phyloP scores from a whole-genome alignment of 2,888 invertebrate genomes.

The Thereva unica region DNA sequence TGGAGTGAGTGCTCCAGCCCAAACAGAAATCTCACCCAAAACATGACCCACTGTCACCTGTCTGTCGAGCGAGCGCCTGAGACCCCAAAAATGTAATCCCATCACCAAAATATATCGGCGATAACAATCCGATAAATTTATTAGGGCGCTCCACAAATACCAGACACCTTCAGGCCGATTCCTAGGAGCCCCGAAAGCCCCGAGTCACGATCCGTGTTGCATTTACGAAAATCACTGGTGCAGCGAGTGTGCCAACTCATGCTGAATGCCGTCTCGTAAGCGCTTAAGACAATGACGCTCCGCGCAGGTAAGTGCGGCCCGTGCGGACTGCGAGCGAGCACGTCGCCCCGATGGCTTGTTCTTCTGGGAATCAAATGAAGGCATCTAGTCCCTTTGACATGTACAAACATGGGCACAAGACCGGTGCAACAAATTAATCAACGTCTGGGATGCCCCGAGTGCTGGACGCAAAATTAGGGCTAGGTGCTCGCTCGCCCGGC shows the following conservation, averaged over 20 bases:
- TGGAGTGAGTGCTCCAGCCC: too few relatives aligned
- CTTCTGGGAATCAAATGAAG: conserved; percentile 25
- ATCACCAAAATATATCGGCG: neutral
- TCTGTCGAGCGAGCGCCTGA: too few relatives aligned
- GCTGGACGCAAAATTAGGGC: conserved; percentile 29
- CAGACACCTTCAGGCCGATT: conserved; percentile 13
- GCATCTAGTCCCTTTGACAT: conserved; percentile 32
- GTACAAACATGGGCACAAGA: conserved; percentile 22
- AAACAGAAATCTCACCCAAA: too few relatives aligned
- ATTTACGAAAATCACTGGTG: neutral
- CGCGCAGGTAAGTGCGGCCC: neutral
- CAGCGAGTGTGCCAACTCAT: conserved; percentile 3
- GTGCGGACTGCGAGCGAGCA: neutral
- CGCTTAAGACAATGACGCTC: conserved; percentile 22
- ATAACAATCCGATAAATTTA: conserved; percentile 22
- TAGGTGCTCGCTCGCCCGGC: conserved; percentile 10
- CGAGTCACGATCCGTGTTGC: conserved; percentile 12
- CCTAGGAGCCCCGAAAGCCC: neutral
- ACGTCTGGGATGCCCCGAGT: conserved; percentile 4
- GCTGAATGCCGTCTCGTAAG: conserved; percentile 7
- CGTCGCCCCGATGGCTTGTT: conserved; percentile 10
- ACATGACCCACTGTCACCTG: too few relatives aligned
- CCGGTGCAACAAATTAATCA: conserved; percentile 30
- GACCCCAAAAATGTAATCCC: neutral
- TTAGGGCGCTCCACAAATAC: conserved; percentile 27